phyloP scores from a whole-genome alignment of 2,113 vertebrate species.

The Thryonomys swinderianus region DNA sequence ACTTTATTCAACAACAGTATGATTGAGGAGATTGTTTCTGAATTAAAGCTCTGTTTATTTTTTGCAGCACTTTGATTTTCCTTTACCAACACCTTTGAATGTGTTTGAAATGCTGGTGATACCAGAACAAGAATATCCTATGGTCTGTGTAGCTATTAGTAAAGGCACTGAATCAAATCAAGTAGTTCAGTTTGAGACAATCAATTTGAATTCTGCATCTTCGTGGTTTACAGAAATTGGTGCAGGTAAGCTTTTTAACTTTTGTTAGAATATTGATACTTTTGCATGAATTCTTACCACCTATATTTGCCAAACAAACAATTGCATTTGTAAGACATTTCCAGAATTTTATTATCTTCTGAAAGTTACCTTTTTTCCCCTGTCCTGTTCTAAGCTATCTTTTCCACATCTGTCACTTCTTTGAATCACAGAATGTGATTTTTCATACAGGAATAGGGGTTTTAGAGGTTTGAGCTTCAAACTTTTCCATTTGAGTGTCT shows the following conservation, averaged over 20 bases:
- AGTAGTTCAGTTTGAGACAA: constrained; percentile 98
- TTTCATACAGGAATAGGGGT: constrained; percentile 12
- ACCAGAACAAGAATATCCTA: constrained; percentile 97
- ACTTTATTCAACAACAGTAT: background rate
- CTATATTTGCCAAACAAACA: constrained; percentile 13
- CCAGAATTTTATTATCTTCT: constrained; percentile 47
- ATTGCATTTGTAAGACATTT: background rate
- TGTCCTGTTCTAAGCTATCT: background rate
- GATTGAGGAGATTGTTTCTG: background rate
- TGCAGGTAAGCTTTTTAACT: constrained; percentile 87
- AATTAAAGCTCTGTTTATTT: background rate
- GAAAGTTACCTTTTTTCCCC: background rate
- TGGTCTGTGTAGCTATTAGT: constrained; percentile 97
- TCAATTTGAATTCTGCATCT: constrained; percentile 99
- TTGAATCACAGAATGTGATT: constrained; percentile 11
- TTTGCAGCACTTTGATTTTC: constrained; percentile 98
- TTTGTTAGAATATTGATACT: background rate
- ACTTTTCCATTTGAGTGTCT: constrained; percentile 12
- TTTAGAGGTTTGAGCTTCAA: background rate
- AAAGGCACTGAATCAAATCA: constrained; percentile 91
- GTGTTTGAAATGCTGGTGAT: constrained; percentile 99
- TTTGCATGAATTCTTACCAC: constrained; percentile 20
- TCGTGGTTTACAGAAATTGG: constrained; percentile 99
- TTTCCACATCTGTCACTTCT: background rate
- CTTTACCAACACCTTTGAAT: constrained; percentile 95